Conservation (phyloP, 92 coral and sea anemone species). For the Pocillopora meandrina region DNA sequence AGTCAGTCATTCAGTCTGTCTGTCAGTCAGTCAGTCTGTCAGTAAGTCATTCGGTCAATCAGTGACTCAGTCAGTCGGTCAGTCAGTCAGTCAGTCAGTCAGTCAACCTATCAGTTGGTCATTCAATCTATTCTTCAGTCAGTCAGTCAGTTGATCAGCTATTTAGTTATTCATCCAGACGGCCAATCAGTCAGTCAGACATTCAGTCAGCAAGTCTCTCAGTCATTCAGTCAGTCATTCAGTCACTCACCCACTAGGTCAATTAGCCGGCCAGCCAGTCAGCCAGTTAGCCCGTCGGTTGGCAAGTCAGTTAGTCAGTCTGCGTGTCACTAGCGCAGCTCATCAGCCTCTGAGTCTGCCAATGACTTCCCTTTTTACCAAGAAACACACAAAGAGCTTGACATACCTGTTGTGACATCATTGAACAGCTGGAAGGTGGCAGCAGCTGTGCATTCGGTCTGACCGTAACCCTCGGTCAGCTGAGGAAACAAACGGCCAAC, state of each 20-base stretch:
- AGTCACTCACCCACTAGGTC: neutral
- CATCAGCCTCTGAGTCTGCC: neutral
- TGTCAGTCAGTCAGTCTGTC: neutral
- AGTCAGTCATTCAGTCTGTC: neutral
- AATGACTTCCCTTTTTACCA: neutral
- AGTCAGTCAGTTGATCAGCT: neutral
- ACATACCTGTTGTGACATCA: constrained; percentile 78
- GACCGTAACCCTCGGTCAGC: constrained; percentile 93
- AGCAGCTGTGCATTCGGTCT: constrained; percentile 89
- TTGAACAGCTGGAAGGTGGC: constrained; percentile 81
- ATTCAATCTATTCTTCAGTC: neutral
- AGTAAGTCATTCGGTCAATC: no score
- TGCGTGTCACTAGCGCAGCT: neutral
- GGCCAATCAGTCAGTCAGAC: neutral
- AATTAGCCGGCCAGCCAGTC: neutral
- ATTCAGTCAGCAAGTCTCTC: neutral
- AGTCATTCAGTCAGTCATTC: no score
- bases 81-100: neutral
- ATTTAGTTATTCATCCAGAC: neutral
- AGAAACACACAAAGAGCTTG: neutral
- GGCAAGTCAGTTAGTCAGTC: neutral
- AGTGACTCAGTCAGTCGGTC: neutral
- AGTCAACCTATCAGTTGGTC: neutral
- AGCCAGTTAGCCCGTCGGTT: neutral
- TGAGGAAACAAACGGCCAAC: constrained; percentile 1